Base-by-base conservation (phyloP, 23 tunicate species). In the Trididemnum miniatum region DNA sequence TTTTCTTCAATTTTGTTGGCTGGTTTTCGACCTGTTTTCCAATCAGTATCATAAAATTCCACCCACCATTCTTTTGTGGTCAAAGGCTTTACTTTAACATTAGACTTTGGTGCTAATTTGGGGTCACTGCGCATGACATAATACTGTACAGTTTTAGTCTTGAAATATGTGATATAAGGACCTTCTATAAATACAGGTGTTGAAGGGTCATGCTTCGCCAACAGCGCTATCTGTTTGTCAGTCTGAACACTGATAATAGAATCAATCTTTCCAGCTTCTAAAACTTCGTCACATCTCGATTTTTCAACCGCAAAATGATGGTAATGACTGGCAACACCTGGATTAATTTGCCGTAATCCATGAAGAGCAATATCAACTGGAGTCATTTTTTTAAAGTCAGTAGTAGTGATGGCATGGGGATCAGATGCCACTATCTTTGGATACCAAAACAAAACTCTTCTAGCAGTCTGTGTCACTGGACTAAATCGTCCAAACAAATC, bases 41-140 rank as follows among this genome's bases (percentile, higher is more conserved):
- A 93, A 38, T 93, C 93, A 4, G 65, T 67, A 7, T 71, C 83
- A 82, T 93, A 93, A 66, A 93, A 93, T 39, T 93, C 35, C 28
- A 32, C 0, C 93, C 93, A 93, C 98, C 98, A 93, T 74, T 84
- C 89, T 32, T 84, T 88, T 37, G 71, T 81, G n/a, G 98, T 80
- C 1, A 92, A 36, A 1, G 71, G 28, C 31, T 54, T 72, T 22
- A 71, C 52, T 36, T n/a, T 28, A 28, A 74, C 71, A 2, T 50
- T 40, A 44, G 51, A 34, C 25, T 85, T 62, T 1, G 49, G 28
- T 33, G 28, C 77, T 23, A 25, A 31, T 28, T 75, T 57, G 0
- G 98, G 92, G 62, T 85, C 89, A 62, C 89, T 35, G 50, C 93
- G 64, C 92, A 93, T 88, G 1, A 88, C 86, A 76, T 80, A 93